phyloP scores from a whole-genome alignment of 2,888 invertebrate genomes.

The Perizoma affinitatum region DNA sequence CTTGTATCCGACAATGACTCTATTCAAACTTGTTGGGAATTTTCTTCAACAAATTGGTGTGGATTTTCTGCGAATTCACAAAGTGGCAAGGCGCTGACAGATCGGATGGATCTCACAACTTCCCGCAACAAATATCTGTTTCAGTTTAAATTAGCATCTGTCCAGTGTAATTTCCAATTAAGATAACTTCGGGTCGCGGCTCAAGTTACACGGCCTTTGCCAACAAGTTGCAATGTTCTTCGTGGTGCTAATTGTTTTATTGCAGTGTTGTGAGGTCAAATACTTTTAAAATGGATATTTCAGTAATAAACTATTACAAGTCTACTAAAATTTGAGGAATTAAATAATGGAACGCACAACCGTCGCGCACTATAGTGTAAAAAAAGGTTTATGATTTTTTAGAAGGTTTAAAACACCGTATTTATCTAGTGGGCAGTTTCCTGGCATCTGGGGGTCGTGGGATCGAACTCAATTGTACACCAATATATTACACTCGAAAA shows the following conservation, averaged over 20 bases:
- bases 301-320: no score
- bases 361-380: no score
- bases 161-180: conserved; percentile 43
- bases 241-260: conserved; percentile 14
- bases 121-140: conserved; percentile 43
- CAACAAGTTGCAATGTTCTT: conserved; percentile 15
- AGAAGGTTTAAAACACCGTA: no score
- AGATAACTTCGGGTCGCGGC: conserved; percentile 32
- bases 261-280: conserved; percentile 1
- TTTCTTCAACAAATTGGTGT: conserved; percentile 22
- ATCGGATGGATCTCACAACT: conserved; percentile 39
- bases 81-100: conserved; percentile 34
- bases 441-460: no score
- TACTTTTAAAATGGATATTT: neutral
- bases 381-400: no score
- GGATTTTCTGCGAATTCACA: conserved; percentile 39
- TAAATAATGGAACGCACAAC: no score
- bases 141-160: conserved; percentile 33
- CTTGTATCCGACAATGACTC: conserved; percentile 38
- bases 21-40: conserved; percentile 36
- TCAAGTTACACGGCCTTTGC: conserved; percentile 18
- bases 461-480: no score
- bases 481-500: no score
- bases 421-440: no score
- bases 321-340: no score